Evolutionary conservation across 2,113 vertebrate species (phyloP).

Genomic region (Macaca mulatta): DNA sequence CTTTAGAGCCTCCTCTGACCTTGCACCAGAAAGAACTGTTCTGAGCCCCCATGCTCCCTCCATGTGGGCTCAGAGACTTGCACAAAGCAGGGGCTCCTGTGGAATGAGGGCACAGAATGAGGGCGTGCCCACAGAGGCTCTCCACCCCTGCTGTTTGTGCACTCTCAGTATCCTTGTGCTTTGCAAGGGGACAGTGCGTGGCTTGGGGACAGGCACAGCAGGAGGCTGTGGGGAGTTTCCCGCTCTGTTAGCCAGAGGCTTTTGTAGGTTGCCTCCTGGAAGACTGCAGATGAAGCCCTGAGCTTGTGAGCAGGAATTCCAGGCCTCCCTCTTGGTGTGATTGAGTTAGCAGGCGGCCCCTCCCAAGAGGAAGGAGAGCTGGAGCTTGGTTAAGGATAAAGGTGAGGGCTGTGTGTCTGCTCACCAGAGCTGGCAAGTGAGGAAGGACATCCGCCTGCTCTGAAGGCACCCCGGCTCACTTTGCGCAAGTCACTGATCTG

Average conservation of each 20-base stretch:
- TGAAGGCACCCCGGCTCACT: constrained; percentile 45
- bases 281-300: background rate
- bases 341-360: background rate
- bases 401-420: background rate
- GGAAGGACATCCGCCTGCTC: constrained; percentile 32
- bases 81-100: background rate
- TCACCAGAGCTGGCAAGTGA: background rate
- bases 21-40: background rate
- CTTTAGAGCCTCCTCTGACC: background rate
- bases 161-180: background rate
- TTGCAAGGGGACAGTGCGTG: background rate
- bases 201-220: background rate
- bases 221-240: background rate
- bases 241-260: background rate
- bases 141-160: background rate
- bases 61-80: background rate
- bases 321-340: background rate
- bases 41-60: no score
- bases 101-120: background rate
- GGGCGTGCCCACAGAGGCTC: background rate
- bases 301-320: background rate
- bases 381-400: background rate
- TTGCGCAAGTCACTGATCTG: constrained; percentile 64
- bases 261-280: background rate
- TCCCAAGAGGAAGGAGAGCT: constrained; percentile 12